A percentile compares a stretch with the other conserved stretches of the same genome.
Evolutionary conservation across 2,888 invertebrate species (phyloP).

Genomic region (Hypselothyrea guttata): DNA sequence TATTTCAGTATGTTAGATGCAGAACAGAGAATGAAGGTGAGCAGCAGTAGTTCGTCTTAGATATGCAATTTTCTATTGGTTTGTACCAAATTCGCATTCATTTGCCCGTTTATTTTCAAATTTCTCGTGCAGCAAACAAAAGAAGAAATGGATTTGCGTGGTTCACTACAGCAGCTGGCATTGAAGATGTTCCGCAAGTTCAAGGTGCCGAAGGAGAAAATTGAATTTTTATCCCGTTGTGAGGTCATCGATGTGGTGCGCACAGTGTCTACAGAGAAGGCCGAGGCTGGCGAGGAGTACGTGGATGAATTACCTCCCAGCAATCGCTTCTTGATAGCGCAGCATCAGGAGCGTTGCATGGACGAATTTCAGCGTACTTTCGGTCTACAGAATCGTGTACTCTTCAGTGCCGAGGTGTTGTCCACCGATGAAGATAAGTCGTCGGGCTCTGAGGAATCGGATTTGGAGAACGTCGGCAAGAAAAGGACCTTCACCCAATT

Average conservation of each 20-base stretch:
- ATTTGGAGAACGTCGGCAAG: conserved; percentile 98
- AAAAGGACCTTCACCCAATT: conserved; percentile 97
- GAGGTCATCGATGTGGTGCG: conserved; percentile 99
- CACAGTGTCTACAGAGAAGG: conserved; percentile 98
- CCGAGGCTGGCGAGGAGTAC: conserved; percentile 98
- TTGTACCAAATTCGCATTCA: fast-evolving
- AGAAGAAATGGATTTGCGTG: conserved; percentile 94
- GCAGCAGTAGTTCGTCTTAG: not conserved
- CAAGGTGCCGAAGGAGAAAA: conserved; percentile 98
- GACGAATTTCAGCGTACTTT: conserved; percentile 99
- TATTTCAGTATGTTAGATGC: conserved; percentile 99
- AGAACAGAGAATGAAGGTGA: conserved; percentile 94
- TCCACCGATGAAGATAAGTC: conserved; percentile 98
- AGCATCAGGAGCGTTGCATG: conserved; percentile 99
- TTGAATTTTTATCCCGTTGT: conserved; percentile 95
- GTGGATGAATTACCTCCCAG: conserved; percentile 99
- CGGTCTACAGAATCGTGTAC: conserved; percentile 97
- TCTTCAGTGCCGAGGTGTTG: conserved; percentile 95
- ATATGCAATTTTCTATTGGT: no score
- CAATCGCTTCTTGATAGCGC: conserved; percentile 98
- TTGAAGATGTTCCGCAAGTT: conserved; percentile 97
- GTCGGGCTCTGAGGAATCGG: conserved; percentile 96
- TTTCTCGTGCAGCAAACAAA: conserved; percentile 86
- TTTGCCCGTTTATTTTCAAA: no score
- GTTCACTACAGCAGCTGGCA: conserved; percentile 97